phyloP scores from a whole-genome alignment of 2,888 invertebrate genomes.

The Lordiphosa fenestrarum region DNA sequence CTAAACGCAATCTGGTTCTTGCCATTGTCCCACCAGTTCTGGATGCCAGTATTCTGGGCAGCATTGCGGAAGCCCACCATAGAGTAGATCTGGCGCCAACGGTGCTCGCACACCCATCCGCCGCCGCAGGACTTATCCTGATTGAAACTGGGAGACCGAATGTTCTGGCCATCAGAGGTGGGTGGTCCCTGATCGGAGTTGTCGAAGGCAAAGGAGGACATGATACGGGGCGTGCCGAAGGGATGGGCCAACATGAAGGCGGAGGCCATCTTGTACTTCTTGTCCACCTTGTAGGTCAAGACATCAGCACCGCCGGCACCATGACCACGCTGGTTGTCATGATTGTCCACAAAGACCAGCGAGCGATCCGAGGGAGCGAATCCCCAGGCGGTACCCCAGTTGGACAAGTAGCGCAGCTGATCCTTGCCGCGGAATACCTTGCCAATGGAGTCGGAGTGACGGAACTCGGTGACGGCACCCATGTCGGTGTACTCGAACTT shows the following conservation, averaged over 20 bases:
- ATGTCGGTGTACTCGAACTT: conserved; percentile 81
- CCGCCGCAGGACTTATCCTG: conserved; percentile 83
- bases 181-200: conserved; percentile 86
- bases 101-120: conserved; percentile 92
- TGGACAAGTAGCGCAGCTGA: conserved; percentile 84
- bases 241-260: conserved; percentile 95
- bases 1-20: conserved; percentile 93
- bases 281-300: conserved; percentile 86
- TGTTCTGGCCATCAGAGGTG: conserved; percentile 83
- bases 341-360: conserved; percentile 93
- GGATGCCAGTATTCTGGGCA: conserved; percentile 82
- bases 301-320: conserved; percentile 83
- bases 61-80: conserved; percentile 90
- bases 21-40: conserved; percentile 91
- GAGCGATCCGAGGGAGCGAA: conserved; percentile 84
- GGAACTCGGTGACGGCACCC: conserved; percentile 89
- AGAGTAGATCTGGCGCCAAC: conserved; percentile 90
- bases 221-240: conserved; percentile 89
- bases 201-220: conserved; percentile 91
- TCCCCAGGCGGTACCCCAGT: conserved; percentile 86
- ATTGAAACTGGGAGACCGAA: conserved; percentile 85
- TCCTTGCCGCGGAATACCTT: conserved; percentile 83
- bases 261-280: conserved; percentile 88
- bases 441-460: conserved; percentile 80
- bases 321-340: conserved; percentile 92